phyloP scores from a whole-genome alignment of 2,888 invertebrate species.

The Pheosia gnoma region DNA sequence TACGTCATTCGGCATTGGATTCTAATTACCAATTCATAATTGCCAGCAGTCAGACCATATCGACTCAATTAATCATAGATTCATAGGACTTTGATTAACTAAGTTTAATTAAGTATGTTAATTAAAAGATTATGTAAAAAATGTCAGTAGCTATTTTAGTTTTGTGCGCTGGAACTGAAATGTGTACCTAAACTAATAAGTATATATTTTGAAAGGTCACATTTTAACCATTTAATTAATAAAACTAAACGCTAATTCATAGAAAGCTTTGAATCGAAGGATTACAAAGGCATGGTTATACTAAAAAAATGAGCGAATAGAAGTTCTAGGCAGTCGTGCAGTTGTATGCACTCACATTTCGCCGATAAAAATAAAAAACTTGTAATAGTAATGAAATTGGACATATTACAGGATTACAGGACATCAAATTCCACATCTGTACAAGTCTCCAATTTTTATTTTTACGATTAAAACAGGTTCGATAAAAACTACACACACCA shows the following conservation, averaged over 20 bases:
- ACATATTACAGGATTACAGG: too few species aligned
- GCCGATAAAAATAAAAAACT: too few species aligned
- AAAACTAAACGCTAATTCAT: too few species aligned
- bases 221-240: too few species aligned
- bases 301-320: too few species aligned
- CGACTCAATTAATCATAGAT: constrained; percentile 48
- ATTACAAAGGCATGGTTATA: too few species aligned
- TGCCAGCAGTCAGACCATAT: constrained; percentile 21
- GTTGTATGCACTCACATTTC: too few species aligned
- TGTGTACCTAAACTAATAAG: background rate
- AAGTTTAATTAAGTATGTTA: constrained; percentile 46
- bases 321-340: too few species aligned
- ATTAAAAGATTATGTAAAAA: constrained; percentile 48
- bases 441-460: background rate
- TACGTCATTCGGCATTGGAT: background rate
- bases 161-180: constrained; percentile 11
- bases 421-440: background rate
- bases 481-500: background rate
- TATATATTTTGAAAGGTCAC: background rate
- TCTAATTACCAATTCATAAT: constrained; percentile 7
- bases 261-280: too few species aligned
- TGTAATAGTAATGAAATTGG: too few species aligned
- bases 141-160: constrained; percentile 19
- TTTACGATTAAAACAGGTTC: constrained; percentile 3
- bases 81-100: constrained; percentile 46